phyloP scores from a whole-genome alignment of 2,113 vertebrate genomes.

The Chaenogobius annularis region DNA sequence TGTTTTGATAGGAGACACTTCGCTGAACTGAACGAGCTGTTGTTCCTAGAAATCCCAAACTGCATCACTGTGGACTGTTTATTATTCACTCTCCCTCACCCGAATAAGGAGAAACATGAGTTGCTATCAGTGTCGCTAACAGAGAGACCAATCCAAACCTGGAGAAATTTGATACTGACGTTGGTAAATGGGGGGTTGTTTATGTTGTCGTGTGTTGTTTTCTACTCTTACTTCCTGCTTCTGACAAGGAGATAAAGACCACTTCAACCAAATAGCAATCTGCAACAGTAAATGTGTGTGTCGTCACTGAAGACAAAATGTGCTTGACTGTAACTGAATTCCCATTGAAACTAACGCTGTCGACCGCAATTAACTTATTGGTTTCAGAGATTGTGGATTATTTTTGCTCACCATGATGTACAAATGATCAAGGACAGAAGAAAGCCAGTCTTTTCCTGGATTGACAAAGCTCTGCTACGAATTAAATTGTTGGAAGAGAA shows the following conservation, averaged over 20 bases:
- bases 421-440: too few relatives aligned
- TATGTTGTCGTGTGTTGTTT: conserved; percentile 28
- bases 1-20: not conserved
- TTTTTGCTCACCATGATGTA: too few relatives aligned
- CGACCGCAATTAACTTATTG: too few relatives aligned
- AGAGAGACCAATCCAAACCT: conserved; percentile 12
- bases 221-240: conserved; percentile 54
- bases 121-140: conserved; percentile 14
- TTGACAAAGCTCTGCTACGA: too few relatives aligned
- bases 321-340: too few relatives aligned
- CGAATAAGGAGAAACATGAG: conserved; percentile 18
- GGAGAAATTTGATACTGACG: conserved; percentile 7
- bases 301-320: too few relatives aligned
- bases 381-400: too few relatives aligned
- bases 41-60: not conserved
- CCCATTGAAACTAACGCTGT: too few relatives aligned
- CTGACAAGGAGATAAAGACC: conserved; percentile 10
- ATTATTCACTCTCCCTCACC: not conserved
- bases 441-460: too few relatives aligned
- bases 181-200: conserved; percentile 30
- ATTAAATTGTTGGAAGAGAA: too few relatives aligned
- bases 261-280: too few relatives aligned
- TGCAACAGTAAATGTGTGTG: not conserved
- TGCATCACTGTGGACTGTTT: conserved; percentile 18
- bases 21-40: not conserved